Base-by-base conservation (phyloP, 2,888 invertebrate genomes). In the Phlogophora meticulosa region DNA sequence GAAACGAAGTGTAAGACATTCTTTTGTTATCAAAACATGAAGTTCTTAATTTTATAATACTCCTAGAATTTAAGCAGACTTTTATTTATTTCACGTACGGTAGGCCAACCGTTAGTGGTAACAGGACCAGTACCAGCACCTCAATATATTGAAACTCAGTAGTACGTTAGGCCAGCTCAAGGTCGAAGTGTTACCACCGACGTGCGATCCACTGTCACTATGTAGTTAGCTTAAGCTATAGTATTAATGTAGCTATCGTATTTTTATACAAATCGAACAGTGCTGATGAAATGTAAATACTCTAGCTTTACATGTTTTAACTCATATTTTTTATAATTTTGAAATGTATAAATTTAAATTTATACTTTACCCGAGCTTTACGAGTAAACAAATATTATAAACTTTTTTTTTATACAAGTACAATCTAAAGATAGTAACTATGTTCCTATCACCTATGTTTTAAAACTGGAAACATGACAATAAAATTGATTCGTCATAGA, bases 361-460 rank as follows among this genome's bases (percentile, higher is more conserved):
- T n/a, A n/a, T n/a, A n/a, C n/a, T n/a, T n/a, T n/a, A n/a, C n/a
- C n/a, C n/a, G n/a, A n/a, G n/a, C n/a, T n/a, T n/a, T n/a, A n/a
- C n/a, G n/a, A n/a, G n/a, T n/a, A n/a, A n/a, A n/a, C n/a, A n/a
- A n/a, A n/a, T n/a, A n/a, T n/a, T n/a, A n/a, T n/a, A n/a, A n/a
- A n/a, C n/a, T n/a, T n/a, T 72, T 60, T 73, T 65, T 57, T 72
- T 66, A 78, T 11, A 49, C 22, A 67, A 67, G 56, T 79, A 64
- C 36, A 63, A 48, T 43, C 1, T 77, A 72, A 61, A 48, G 49
- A 77, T 68, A 72, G 60, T 53, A 65, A 60, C 57, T 67, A 49
- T 72, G 77, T 80, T 81, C 81, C 82, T 81, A 68, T 72, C 58
- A 22, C 40, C 36, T 45, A 56, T 42, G 22, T 69, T 67, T 70